Base-by-base conservation (phyloP, 2,888 invertebrate species). In the Leucania comma region DNA sequence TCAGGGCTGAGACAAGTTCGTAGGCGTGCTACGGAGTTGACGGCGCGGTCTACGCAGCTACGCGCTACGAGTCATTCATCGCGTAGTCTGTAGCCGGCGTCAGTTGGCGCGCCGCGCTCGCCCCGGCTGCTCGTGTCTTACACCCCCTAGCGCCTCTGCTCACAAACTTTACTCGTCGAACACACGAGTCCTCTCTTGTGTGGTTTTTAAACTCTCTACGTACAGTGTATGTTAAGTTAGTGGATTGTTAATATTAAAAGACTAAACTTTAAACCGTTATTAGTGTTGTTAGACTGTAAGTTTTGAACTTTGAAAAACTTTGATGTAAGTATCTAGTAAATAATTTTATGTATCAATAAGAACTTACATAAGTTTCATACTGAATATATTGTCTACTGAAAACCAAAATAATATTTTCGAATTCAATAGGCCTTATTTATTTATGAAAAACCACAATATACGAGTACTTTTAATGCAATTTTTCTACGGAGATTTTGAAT, bases 41-140 rank as follows among this genome's bases (percentile, higher is more conserved):
- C 67, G 61, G 84, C 66, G 42, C 42, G 64, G 46, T 56, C 82
- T 84, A 84, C 79, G 71, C 63, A 59, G 84, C 85, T 83, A 84
- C 75, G 73, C 56, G 72, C 72, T 83, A 76, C 78, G 79, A 65
- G 58, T 71, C 75, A 78, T 82, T 82, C 72, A 66, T 74, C 59
- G 62, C 50, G 64, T 42, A 66, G 65, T 51, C 75, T 50, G 70
- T 20, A 32, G 38, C 50, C 66, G 50, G 38, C 48, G 71, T 72
- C 85, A 86, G 86, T 86, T 64, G 63, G 86, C 85, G 85, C 84
- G 79, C 58, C 75, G 86, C 86, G 85, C 81, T 86, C 74, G 71
- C 29, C 22, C 20, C 17, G 42, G 62, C 3, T n/a, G 60, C 48
- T 73, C 71, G 86, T 66, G 78, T 72, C 38, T 8, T 6, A 17